These are phyloP conservation scores for Clivina fossor DNA, from an alignment of 2,888 invertebrate genomes.

Conservation along the genomic window DNA sequence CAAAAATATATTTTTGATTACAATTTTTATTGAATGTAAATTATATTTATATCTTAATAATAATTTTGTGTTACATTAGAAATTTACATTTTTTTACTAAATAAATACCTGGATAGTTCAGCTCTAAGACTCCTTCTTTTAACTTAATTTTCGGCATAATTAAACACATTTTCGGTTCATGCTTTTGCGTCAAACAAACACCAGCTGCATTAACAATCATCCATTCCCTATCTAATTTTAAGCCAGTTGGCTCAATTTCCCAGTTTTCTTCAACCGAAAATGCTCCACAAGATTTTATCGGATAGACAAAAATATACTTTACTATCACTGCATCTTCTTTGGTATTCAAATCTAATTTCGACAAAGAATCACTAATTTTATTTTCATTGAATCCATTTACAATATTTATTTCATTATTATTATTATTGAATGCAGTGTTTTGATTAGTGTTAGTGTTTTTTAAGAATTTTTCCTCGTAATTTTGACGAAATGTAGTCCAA, in stretches of 20 bases:
- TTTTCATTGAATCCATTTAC: conserved; percentile 7
- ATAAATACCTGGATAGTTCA: conserved; percentile 63
- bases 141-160: conserved; percentile 72
- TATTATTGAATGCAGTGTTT: conserved; percentile 12
- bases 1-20: too few relatives aligned
- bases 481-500: conserved; percentile 41
- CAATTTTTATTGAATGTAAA: too few relatives aligned
- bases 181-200: conserved; percentile 85
- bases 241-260: conserved; percentile 74
- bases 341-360: conserved; percentile 23
- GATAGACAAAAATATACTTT: conserved; percentile 69
- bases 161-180: conserved; percentile 75
- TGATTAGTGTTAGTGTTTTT: conserved; percentile 12
- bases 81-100: too few relatives aligned
- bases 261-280: conserved; percentile 68
- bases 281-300: conserved; percentile 88
- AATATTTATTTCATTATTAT: neutral
- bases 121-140: conserved; percentile 56
- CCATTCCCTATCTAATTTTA: conserved; percentile 90
- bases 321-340: neutral
- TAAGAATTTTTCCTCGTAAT: conserved; percentile 25
- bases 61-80: too few relatives aligned
- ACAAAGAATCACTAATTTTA: conserved; percentile 34
- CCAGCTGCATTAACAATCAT: conserved; percentile 85
- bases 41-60: too few relatives aligned